Evolutionary conservation across 2,888 invertebrate genomes (phyloP), one percentile per base, ranked within the genome.

Genomic region (Ormyrus labotus): DNA sequence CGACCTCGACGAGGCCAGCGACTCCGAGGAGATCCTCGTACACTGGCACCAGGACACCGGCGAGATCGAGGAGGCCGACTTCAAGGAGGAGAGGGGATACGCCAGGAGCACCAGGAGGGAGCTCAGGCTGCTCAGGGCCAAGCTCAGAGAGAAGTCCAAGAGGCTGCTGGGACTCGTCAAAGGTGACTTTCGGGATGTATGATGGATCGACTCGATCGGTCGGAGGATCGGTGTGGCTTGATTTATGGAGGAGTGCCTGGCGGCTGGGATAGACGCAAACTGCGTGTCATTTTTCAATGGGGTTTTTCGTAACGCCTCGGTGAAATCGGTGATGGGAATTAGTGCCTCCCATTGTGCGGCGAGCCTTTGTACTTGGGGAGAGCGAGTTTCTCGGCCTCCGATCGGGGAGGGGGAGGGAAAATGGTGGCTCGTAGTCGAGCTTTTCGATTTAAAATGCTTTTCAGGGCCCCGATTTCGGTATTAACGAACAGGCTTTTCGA

Each of bases 1-100:
- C 90, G 93, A 94, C 88, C 92, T 93, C 83, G 93, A 34, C 34
- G 34, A 94, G 82, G 93, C 94, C 85, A 91, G 93, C 85, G 93
- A 93, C 84, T 89, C 91, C 88, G 89, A 92, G 88, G 89, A 88
- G 63, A 86, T 90, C n/a, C 83, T 89, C 1, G 88, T 90, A 5
- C 89, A 89, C 67, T 90, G 90, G 89, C 80, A 82, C 10, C 82
- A 82, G n/a, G 82, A 80, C 19, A 57, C 75, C 51, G 79, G 81
- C 7, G 82, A 82, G 55, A 77, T 80, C 70, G 80, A 75, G n/a
- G 77, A 73, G 48, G 78, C 63, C 10, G 73, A 80, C 11, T 79
- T 79, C 55, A 19, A 34, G 8, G 79, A 77, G 51, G 71, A 57
- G 13, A 10, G 2, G 5, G 81, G 78, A 34, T 9, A 75, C 60